Evolutionary conservation across 2,888 invertebrate species (phyloP), one percentile per base, ranked within the genome.

Genomic region (Exephanes ischioxanthus): DNA sequence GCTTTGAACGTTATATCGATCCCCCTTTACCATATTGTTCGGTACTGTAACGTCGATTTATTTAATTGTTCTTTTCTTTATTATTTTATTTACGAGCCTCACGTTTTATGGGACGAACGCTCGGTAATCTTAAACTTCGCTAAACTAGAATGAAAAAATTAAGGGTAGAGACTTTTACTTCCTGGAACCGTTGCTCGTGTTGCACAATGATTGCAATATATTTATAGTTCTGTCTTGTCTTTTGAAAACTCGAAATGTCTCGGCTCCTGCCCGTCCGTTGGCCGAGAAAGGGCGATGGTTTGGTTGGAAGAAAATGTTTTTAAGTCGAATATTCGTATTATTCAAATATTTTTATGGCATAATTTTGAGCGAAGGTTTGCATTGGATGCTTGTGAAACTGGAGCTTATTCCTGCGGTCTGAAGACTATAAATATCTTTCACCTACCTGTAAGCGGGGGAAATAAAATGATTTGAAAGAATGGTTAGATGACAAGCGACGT

Each of bases 121-220:
- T 63, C 63, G 33, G 30, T 30, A 33, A n/a, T n/a, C 63, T 33
- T 7, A 11, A 30, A 6, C n/a, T 2, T 1, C 0, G 7, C 4
- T 19, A 16, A 22, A 48, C 11, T 16, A 5, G n/a, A n/a, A 3
- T 19, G 9, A 22, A 67, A 66, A 63, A n/a, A 41, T 41, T 11
- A 41, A 48, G 63, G 45, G n/a, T 33, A 53, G n/a, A 45, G 53
- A 41, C 11, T 55, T 45, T 16, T 58, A 70, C 26, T 58, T 75
- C 53, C 45, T 33, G 48, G 66, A 66, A 45, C 45, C 37, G 45
- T 61, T 70, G 45, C 30, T 30, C 3, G 37, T 45, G 61, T 85
- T 85, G 85, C 85, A 85, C 85, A 82, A 85, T 76, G 66, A 53
- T 51, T 75, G 83, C 11, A 85, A 82, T 75, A 72, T 72, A 76